Evolutionary conservation across 37 sponge, comb jelly and placozoan species (phyloP).

Genomic region (Aplysina aerophoba): DNA sequence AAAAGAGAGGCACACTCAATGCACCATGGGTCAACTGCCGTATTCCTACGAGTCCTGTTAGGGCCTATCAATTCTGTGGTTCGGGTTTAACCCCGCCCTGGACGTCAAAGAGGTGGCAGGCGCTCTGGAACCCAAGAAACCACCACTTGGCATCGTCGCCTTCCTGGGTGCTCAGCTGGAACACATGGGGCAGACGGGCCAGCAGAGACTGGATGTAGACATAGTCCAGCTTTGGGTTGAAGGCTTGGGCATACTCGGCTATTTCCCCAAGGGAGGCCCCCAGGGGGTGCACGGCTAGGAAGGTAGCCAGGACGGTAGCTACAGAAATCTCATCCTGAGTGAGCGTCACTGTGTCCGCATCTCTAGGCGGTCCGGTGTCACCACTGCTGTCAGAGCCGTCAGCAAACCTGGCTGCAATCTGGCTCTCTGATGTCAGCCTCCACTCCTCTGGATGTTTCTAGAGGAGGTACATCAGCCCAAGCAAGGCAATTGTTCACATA

Average conservation of each 20-base stretch:
- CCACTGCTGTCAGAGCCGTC: not conserved
- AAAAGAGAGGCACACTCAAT: too few species aligned
- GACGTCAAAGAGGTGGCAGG: not conserved
- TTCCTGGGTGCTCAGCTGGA: constrained; percentile 53
- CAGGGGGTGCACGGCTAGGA: constrained; percentile 82
- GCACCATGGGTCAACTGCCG: too few species aligned
- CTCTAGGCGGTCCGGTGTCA: not conserved
- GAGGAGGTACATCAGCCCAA: not conserved
- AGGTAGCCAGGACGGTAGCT: constrained; percentile 61
- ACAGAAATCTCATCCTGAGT: constrained; percentile 75
- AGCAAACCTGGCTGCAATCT: not conserved
- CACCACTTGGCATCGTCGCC: constrained; percentile 66
- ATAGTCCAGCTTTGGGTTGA: constrained; percentile 57
- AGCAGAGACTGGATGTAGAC: constrained; percentile 74
- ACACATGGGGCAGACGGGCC: constrained; percentile 64
- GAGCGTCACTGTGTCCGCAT: constrained; percentile 22
- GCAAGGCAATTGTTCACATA: too few species aligned
- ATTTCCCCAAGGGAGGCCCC: constrained; percentile 77
- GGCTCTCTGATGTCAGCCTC: constrained; percentile 49
- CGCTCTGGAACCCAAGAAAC: constrained; percentile 88
- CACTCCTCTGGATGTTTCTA: constrained; percentile 73
- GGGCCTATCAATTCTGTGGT: too few species aligned
- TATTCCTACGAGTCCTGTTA: too few species aligned
- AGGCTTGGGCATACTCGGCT: constrained; percentile 59
- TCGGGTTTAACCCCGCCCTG: not conserved